phyloP scores from a whole-genome alignment of 2,888 invertebrate species.

The Drosophila falleni region DNA sequence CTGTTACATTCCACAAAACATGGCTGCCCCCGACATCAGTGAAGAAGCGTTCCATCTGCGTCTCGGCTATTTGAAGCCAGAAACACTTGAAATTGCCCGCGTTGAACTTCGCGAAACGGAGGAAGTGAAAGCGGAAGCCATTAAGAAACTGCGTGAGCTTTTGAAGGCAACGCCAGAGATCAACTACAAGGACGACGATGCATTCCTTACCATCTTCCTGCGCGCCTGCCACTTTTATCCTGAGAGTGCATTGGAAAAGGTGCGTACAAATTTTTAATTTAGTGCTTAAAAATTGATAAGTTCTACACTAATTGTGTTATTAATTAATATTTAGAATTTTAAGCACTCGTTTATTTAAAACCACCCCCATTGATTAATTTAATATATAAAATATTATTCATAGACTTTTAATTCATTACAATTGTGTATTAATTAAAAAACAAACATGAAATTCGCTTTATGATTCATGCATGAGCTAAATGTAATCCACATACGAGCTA shows the following conservation, averaged over 20 bases:
- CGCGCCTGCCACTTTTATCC: constrained; percentile 94
- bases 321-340: neutral
- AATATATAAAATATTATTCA: neutral
- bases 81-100: constrained; percentile 87
- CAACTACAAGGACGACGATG: constrained; percentile 90
- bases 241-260: constrained; percentile 91
- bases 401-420: neutral
- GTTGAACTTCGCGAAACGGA: constrained; percentile 90
- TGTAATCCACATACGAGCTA: neutral
- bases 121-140: constrained; percentile 88
- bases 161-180: constrained; percentile 90
- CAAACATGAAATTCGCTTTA: neutral
- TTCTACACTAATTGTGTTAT: neutral
- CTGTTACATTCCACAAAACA: constrained; percentile 36
- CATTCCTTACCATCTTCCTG: constrained; percentile 91
- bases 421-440: neutral
- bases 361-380: neutral
- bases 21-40: constrained; percentile 82
- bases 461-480: constrained; percentile 2
- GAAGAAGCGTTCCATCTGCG: constrained; percentile 87
- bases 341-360: neutral
- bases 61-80: constrained; percentile 87
- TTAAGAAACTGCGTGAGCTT: constrained; percentile 87
- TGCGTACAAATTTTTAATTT: constrained; percentile 75
- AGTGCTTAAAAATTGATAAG: neutral